These are phyloP conservation scores for Ommatoiulus sabulosus DNA, from an alignment of 2,888 invertebrate species.

Conservation along the genomic window DNA sequence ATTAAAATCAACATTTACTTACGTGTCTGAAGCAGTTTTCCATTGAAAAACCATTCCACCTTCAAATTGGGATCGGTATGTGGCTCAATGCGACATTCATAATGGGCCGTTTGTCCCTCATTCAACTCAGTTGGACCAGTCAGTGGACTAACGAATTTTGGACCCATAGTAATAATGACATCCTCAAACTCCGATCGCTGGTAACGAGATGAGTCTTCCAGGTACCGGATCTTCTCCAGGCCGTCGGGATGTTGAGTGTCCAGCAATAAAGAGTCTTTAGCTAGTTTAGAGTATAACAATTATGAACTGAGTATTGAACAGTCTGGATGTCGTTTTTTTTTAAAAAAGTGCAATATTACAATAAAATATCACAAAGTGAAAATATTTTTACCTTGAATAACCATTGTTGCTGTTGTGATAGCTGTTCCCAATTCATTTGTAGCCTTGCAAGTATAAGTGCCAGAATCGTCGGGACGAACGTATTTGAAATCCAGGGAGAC, in stretches of 20 bases:
- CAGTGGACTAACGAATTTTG: conserved; percentile 85
- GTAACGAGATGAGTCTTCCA: conserved; percentile 85
- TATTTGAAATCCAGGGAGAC: conserved; percentile 95
- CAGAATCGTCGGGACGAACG: conserved; percentile 94
- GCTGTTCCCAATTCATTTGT: conserved; percentile 92
- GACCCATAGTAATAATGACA: conserved; percentile 82
- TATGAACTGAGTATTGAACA: neutral
- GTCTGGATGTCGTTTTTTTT: neutral
- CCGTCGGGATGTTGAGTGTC: conserved; percentile 92
- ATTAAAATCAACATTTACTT: conserved; percentile 57
- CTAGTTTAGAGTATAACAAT: conserved; percentile 68
- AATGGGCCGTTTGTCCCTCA: conserved; percentile 91
- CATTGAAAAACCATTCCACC: conserved; percentile 95
- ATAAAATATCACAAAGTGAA: neutral
- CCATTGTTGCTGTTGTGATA: conserved; percentile 90
- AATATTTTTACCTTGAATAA: conserved; percentile 74
- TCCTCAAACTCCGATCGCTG: conserved; percentile 81
- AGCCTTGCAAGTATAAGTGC: conserved; percentile 95
- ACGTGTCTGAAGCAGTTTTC: conserved; percentile 85
- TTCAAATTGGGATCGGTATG: conserved; percentile 89
- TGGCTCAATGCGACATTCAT: conserved; percentile 92
- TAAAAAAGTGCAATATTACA: neutral
- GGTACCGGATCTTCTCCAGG: conserved; percentile 84
- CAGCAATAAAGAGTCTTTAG: conserved; percentile 86
- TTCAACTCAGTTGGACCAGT: conserved; percentile 86